Base-by-base conservation (phyloP, 2,113 vertebrate species). In the Syngnathus floridae region DNA sequence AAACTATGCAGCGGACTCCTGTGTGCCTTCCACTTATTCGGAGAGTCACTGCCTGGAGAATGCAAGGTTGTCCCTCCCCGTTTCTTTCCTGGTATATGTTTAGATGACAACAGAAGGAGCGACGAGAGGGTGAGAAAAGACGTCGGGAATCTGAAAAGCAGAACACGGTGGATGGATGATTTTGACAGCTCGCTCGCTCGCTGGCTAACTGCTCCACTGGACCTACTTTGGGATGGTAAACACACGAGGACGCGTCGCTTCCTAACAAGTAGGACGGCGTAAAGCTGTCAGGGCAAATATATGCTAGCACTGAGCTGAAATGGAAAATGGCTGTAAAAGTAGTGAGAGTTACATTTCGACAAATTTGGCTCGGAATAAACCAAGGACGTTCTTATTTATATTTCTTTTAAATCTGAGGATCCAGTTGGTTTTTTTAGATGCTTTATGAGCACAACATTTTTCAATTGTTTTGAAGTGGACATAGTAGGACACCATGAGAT, bases 1-100 rank as follows among this genome's bases (percentile, higher is more conserved):
- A 75, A 92, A 90, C 66, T 89, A 91, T 91, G 91, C 88, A 88
- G 90, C 81, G 70, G 75, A 87, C 83, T 86, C 75, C 80, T 75
- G 82, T 80, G 84, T 88, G 87, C 88, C 59, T 61, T 43, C 21
- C 86, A 90, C 75, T 82, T 88, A 84, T 82, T 36, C 5, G 67
- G 84, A 88, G 80, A 86, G 82, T 85, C 83, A 76, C 63, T 58
- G 80, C 73, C 74, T 84, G 73, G 66, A 88, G 84, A 89, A 87
- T 76, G 76, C 68, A 73, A 79, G 74, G 72, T 65, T 38, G 55
- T 17, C 57, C 66, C 66, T 58, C 78, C 57, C 5, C 68, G 76
- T 78, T 80, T 79, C 75, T 84, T 87, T 83, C 86, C 75, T 41
- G 70, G 84, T 82, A 46, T 82, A 76, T 74, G 76, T 86, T 83